Evolutionary conservation across 2,797 vertebrate genomes (phyloP), one percentile per base, ranked within the genome.

Genomic region (Propithecus perrieri): DNA sequence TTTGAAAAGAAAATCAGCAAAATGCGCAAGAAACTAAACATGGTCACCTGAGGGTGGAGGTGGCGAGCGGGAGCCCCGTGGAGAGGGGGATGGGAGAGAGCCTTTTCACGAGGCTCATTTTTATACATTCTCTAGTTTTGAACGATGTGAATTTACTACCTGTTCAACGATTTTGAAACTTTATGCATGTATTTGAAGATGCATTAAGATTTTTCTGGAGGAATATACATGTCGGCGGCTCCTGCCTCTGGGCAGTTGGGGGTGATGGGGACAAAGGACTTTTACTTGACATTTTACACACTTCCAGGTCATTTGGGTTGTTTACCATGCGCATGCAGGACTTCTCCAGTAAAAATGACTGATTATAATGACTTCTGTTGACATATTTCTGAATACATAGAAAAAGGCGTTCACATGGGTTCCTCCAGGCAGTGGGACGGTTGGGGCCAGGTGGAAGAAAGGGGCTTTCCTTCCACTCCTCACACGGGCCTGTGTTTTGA

Each of bases 291-390:
- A 12, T 3, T 38, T 63, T 18, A 35, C 18, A 35, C 30, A n/a
- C 30, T 65, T 18, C n/a, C 13, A 35, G 75, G 22, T 28, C 18
- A 3, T 41, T 38, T 35, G 35, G 15, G 28, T 24, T 74, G 7
- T 53, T 63, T 11, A 46, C 35, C 1, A 0, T 2, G 26, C 7
- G 4, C 18, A 8, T 20, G 6, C 5, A 30, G 28, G 30, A 41
- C 71, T 81, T 59, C 65, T 65, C 13, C 55, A 11, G 50, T 17
- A 48, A 48, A 85, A 63, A 43, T 2, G 10, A 8, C n/a, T 48
- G 17, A 10, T 81, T 28, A 28, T 67, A 20, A 43, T 53, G 24
- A n/a, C 12, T 48, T 17, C 3, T 35, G 33, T 15, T 7, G 28
- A 33, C 4, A 0, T 55, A 50, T 89, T 74, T 91, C 63, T 89